Evolutionary conservation across 2,113 vertebrate genomes (phyloP), one percentile per base, ranked within the genome.

Genomic region (Eudorcas thomsonii): DNA sequence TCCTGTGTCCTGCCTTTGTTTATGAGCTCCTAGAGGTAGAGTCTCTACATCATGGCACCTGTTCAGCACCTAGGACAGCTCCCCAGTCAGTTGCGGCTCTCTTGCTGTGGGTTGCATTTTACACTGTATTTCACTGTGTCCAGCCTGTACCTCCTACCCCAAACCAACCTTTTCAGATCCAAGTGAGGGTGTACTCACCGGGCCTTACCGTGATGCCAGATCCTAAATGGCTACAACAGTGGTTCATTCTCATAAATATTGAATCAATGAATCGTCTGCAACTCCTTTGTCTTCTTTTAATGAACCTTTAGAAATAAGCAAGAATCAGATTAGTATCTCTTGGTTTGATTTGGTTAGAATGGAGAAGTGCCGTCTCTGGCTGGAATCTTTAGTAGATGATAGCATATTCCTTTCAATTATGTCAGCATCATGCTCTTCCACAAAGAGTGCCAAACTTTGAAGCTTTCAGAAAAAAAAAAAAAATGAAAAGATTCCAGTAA

Each of bases 41-140:
- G 17, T 30, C 12, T 83, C 50, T 6, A n/a, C 33, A 6, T n/a
- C 6, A 0, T 11, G 36, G 13, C 6, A 52, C 11, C 25, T 5
- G 77, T 88, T 94, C 64, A 88, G 91, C 50, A 91, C 93, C 48
- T 1, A 5, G 50, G 91, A 67, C 83, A 96, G 93, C 19, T 16
- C 83, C 19, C 14, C 12, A 16, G 10, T 9, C 4, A 1, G 4
- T 3, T 23, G n/a, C 7, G 1, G 0, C 13, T 50, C 80, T 39
- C 14, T 25, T 50, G n/a, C 50, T 54, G 19, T 50, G 59, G 43
- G 8, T n/a, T 39, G 3, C 11, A 15, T 67, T 62, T 62, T 19
- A 14, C 45, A 39, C 9, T 11, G 8, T 26, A 7, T 25, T 43
- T 48, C 19, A 30, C 25, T 33, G 28, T 8, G 48, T 88, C 33